Evolutionary conservation across 2,113 vertebrate species (phyloP).

Genomic region (Myrmophylax atrothorax): DNA sequence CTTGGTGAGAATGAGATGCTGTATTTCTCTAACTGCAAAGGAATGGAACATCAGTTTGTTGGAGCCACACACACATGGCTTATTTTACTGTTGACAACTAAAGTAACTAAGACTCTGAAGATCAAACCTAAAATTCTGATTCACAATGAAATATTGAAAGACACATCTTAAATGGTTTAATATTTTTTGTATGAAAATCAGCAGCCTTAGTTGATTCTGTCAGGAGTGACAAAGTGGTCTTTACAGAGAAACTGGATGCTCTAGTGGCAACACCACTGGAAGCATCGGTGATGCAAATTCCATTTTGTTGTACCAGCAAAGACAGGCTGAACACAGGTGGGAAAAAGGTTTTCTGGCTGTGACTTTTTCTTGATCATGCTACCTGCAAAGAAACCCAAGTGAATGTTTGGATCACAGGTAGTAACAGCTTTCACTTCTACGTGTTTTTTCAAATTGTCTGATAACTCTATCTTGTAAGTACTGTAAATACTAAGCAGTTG

Average conservation of each 20-base stretch:
- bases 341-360: neutral
- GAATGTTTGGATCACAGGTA: neutral
- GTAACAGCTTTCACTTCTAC: neutral
- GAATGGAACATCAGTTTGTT: neutral
- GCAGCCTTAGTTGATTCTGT: neutral
- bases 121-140: neutral
- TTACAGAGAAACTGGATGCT: neutral
- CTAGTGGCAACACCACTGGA: neutral
- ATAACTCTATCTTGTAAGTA: neutral
- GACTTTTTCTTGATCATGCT: neutral
- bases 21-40: slow-evolving; percentile 5
- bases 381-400: neutral
- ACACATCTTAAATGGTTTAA: neutral
- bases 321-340: neutral
- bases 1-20: neutral
- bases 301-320: neutral
- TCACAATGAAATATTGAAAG: neutral
- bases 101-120: neutral
- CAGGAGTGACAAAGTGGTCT: neutral
- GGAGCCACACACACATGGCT: neutral
- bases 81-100: neutral
- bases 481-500: neutral
- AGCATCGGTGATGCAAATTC: neutral
- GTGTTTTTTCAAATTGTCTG: neutral
- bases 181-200: neutral